Conservation (phyloP, 2,113 vertebrate species). For the Grammomys dolichurus region DNA sequence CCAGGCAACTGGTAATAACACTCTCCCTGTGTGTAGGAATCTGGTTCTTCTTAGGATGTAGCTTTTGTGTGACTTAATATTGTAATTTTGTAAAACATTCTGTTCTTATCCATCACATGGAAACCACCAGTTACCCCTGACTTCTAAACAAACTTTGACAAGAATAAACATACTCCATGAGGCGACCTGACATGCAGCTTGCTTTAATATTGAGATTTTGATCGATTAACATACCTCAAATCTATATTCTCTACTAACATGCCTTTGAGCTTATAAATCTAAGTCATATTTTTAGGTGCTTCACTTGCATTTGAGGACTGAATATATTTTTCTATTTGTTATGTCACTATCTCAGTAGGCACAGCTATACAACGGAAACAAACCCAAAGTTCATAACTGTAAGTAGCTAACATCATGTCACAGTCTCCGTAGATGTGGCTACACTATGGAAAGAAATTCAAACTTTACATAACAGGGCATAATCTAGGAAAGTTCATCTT, state of each 20-base stretch:
- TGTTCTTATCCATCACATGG: constrained; percentile 30
- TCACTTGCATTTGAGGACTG: neutral
- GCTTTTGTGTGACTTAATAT: constrained; percentile 48
- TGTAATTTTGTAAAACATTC: constrained; percentile 33
- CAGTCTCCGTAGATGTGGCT: neutral
- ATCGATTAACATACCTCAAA: neutral
- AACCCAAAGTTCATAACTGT: too few species aligned
- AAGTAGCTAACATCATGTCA: neutral
- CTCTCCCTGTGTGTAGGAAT: neutral
- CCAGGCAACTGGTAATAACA: constrained; percentile 47
- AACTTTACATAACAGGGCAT: neutral
- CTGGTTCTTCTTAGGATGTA: constrained; percentile 34
- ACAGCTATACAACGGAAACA: neutral
- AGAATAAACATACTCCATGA: neutral
- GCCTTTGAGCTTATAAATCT: neutral
- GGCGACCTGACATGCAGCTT: neutral
- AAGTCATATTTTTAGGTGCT: neutral
- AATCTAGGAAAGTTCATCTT: neutral
- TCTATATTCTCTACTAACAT: neutral
- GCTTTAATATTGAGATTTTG: neutral
- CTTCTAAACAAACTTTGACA: neutral
- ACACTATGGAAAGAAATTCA: neutral
- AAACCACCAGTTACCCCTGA: neutral
- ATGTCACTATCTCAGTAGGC: neutral
- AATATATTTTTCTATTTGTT: neutral